Evolutionary conservation across 2,113 vertebrate genomes (phyloP), one percentile per base, ranked within the genome.

Genomic region (Kryptolebias marmoratus): DNA sequence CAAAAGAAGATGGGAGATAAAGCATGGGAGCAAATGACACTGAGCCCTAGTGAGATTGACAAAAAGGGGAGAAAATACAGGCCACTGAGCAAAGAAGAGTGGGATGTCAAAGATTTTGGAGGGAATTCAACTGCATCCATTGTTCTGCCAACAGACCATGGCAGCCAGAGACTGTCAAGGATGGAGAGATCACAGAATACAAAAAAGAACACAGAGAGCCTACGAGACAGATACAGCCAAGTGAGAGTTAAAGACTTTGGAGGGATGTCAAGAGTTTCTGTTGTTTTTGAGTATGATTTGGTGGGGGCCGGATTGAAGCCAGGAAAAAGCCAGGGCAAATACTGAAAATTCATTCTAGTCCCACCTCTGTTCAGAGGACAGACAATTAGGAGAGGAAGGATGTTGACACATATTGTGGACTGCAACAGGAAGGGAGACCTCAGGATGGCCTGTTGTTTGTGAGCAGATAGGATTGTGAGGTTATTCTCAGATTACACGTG

Each of bases 251-350:
- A 77, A 82, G 67, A 79, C 52, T 75, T 74, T 86, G 74, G 73
- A 80, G 65, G 53, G 74, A 79, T 85, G 73, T 88, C 80, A 87
- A 86, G 83, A 81, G 80, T 63, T 81, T 71, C 71, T 71, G 76
- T 83, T 88, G 82, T 85, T 84, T 77, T 63, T 55, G 44, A 69
- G 61, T 28, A 62, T 77, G 63, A 70, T 2, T 7, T 12, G 32
- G 64, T 47, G 22, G 31, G 3, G 63, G 56, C 52, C 12, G 1
- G 48, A 73, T 44, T 45, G 36, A 49, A 67, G 79, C 78, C 77
- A 82, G 71, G 13, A 65, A 67, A 52, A 61, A 62, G 52, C 55
- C 42, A 11, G 39, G 69, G 75, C 76, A 77, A 87, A 87, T 70
- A 73, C 72, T 58, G 72, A 85, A 64, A 52, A 44, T 57, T 47